These are phyloP conservation scores for Stenichneumon culpator DNA, from an alignment of 2,888 invertebrate genomes.

Conservation along the genomic window DNA sequence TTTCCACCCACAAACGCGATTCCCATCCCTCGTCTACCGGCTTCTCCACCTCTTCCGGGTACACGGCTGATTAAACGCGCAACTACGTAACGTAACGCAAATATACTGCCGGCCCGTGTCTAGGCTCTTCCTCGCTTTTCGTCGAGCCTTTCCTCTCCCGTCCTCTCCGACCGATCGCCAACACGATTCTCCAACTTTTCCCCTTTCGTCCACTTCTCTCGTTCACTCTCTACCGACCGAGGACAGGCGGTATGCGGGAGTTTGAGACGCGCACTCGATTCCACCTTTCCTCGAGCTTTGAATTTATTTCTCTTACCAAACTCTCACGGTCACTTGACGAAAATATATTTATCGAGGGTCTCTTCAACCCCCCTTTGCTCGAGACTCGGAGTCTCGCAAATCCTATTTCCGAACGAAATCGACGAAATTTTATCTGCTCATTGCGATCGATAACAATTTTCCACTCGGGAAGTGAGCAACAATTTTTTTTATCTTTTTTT, in stretches of 20 bases:
- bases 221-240: slow-evolving; percentile 9
- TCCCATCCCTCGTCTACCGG: slow-evolving; percentile 42
- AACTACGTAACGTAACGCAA: slow-evolving; percentile 84
- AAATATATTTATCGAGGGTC: slow-evolving; percentile 84
- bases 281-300: slow-evolving; percentile 83
- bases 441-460: neutral
- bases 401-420: slow-evolving; percentile 14
- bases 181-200: slow-evolving; percentile 63
- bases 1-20: slow-evolving; percentile 78
- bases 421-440: neutral
- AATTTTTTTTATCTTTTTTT: too few species aligned
- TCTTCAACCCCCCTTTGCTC: slow-evolving; percentile 77
- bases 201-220: slow-evolving; percentile 15
- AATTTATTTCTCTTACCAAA: slow-evolving; percentile 75
- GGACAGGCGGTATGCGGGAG: slow-evolving; percentile 30
- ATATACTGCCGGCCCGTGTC: slow-evolving; percentile 77
- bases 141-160: slow-evolving; percentile 57
- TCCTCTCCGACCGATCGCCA: slow-evolving; percentile 57
- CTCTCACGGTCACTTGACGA: slow-evolving; percentile 82
- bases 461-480: neutral
- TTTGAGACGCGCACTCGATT: slow-evolving; percentile 78
- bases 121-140: slow-evolving; percentile 63
- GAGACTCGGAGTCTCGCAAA: slow-evolving; percentile 75
- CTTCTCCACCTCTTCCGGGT: slow-evolving; percentile 74
- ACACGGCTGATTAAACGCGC: slow-evolving; percentile 84